These are phyloP conservation scores for Brachyistius frenatus DNA, from an alignment of 2,113 vertebrate genomes.

Conservation along the genomic window DNA sequence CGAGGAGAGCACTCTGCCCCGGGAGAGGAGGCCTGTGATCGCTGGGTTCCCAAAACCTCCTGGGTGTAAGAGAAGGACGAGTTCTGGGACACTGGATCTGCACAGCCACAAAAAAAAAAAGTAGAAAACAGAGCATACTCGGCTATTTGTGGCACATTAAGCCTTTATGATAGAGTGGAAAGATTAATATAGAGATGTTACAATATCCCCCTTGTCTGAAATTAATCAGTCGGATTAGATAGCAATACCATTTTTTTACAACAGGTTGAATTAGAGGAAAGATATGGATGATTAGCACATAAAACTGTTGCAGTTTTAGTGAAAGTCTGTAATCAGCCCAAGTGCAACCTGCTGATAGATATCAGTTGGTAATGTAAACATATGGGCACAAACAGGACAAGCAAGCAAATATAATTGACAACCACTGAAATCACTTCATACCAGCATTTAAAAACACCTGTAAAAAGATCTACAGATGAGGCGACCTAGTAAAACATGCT, in stretches of 20 bases:
- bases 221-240: background rate
- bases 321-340: too few species aligned
- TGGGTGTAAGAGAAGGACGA: conserved; percentile 92
- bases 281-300: background rate
- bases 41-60: conserved; percentile 82
- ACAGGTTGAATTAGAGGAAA: background rate
- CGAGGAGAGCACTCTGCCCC: conserved; percentile 90
- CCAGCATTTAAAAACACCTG: background rate
- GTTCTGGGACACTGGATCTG: conserved; percentile 92
- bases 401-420: background rate
- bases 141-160: background rate
- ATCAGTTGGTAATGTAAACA: background rate
- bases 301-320: background rate
- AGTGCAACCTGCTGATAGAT: background rate
- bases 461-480: conserved; percentile 1
- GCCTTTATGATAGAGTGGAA: background rate
- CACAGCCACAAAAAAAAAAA: background rate
- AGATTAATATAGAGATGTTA: background rate
- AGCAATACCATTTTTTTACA: background rate
- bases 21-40: conserved; percentile 88
- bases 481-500: background rate
- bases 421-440: background rate
- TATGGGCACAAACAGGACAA: background rate
- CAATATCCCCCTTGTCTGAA: background rate
- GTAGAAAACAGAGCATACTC: background rate